Evolutionary conservation across 2,797 vertebrate species (phyloP).

Genomic region (Syngnathus acus): DNA sequence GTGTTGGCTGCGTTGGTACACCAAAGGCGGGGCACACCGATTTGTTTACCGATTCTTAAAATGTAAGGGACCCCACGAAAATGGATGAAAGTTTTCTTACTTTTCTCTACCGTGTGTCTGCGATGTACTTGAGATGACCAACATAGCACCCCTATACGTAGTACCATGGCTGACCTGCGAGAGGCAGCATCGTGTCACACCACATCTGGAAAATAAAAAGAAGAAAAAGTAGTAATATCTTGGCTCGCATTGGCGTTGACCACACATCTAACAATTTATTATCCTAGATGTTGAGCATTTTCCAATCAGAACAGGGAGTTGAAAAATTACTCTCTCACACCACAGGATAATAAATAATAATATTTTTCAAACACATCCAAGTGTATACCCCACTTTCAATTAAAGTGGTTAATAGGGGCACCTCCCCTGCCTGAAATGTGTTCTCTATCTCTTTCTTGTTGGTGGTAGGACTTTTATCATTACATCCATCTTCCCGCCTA

Average conservation of each 20-base stretch:
- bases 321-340: background rate
- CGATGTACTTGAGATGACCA: too few species aligned
- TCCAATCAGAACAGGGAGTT: background rate
- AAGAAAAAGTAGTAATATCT: background rate
- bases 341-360: background rate
- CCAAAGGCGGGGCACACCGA: background rate
- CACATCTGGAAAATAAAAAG: background rate
- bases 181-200: too few species aligned
- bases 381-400: background rate
- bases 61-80: too few species aligned
- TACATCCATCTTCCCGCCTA: conserved; percentile 30
- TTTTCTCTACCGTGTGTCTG: too few species aligned
- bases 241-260: background rate
- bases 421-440: background rate
- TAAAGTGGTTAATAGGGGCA: background rate
- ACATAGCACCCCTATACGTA: too few species aligned
- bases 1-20: background rate
- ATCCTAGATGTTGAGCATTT: background rate
- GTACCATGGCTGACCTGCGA: too few species aligned
- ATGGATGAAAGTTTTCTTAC: too few species aligned
- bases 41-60: background rate
- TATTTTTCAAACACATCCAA: background rate
- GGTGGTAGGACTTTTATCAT: conserved; percentile 21
- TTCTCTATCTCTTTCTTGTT: conserved; percentile 12
- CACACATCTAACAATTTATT: background rate